phyloP scores from a whole-genome alignment of 2,797 vertebrate genomes.

The Scolopax bukidnonensis region DNA sequence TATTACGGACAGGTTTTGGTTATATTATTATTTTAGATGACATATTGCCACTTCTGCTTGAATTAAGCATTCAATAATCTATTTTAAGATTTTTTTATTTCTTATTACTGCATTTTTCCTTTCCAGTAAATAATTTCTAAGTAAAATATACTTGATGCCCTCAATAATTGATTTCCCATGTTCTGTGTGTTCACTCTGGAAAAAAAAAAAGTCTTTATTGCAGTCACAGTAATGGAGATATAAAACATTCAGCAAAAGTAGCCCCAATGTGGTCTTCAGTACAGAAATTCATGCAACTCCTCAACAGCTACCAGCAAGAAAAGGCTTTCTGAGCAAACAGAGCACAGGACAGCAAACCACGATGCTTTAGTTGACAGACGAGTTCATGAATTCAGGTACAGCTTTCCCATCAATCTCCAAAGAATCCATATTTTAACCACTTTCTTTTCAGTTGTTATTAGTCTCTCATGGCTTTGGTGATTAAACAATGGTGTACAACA shows the following conservation, averaged over 20 bases:
- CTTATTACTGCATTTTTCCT: not conserved
- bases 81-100: not conserved
- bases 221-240: not conserved
- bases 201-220: not conserved
- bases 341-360: not conserved
- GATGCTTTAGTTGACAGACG: not conserved
- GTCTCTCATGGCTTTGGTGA: not conserved
- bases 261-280: accelerated
- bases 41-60: not conserved
- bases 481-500: accelerated
- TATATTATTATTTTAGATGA: not conserved
- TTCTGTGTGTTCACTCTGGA: not conserved
- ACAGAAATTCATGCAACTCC: not conserved
- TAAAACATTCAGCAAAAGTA: not conserved
- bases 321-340: not conserved
- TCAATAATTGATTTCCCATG: not conserved
- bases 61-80: not conserved
- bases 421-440: not conserved
- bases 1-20: not conserved
- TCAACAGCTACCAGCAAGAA: not conserved
- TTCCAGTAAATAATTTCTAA: not conserved
- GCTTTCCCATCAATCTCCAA: not conserved
- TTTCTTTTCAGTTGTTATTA: not conserved
- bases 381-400: not conserved
- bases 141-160: not conserved